Evolutionary conservation across 2,888 invertebrate genomes (phyloP).

Genomic region (Hoplodrina ambigua): DNA sequence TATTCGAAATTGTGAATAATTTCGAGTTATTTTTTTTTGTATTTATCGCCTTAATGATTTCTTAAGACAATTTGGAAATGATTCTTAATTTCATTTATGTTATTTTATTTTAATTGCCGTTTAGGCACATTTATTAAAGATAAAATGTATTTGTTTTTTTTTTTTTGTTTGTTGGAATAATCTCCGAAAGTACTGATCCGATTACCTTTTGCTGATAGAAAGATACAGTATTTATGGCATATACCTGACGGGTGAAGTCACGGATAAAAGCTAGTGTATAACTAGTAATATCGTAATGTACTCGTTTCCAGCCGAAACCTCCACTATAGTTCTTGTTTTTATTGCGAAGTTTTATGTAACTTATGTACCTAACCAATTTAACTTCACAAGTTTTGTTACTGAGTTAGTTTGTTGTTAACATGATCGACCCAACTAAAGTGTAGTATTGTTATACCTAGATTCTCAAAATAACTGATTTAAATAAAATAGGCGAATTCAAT

Average conservation of each 20-base stretch:
- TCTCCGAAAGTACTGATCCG: no score
- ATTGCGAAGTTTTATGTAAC: conserved; percentile 7
- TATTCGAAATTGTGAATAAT: conserved; percentile 4
- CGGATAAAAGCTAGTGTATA: no score
- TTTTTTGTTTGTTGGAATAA: no score
- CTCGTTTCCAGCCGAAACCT: neutral
- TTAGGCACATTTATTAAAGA: no score
- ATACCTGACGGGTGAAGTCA: neutral
- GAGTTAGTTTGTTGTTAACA: conserved; percentile 1
- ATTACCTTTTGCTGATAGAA: no score
- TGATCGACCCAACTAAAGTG: neutral
- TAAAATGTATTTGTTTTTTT: neutral
- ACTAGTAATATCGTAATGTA: no score
- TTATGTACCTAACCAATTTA: conserved; percentile 3
- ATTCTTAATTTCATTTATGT: neutral
- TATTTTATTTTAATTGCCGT: no score
- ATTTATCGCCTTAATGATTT: neutral
- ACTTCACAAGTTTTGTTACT: neutral
- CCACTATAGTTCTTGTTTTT: conserved; percentile 4
- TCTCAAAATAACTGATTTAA: neutral
- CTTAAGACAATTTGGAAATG: neutral
- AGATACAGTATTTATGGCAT: neutral
- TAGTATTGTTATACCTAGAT: neutral
- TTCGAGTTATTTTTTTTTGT: neutral
- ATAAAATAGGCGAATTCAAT: neutral